phyloP scores from a whole-genome alignment of 1,140 invertebrate species.

The Ladona fulva region DNA sequence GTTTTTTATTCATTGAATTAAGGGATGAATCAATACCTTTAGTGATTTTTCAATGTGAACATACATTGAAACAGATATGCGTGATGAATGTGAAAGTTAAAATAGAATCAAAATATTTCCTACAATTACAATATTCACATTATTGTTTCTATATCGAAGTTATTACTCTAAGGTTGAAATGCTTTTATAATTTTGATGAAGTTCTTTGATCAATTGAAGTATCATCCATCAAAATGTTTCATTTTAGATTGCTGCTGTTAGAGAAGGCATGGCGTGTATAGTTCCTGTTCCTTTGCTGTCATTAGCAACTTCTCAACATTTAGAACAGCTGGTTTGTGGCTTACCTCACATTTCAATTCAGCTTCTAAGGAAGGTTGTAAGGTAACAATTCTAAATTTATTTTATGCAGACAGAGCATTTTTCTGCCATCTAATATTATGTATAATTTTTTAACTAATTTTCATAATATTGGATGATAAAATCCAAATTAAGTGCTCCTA shows the following conservation, averaged over 20 bases:
- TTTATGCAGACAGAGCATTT: background rate
- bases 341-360: slow-evolving; percentile 52
- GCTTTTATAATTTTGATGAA: too few relatives aligned
- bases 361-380: slow-evolving; percentile 52
- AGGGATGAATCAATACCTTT: too few relatives aligned
- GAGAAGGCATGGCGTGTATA: slow-evolving; percentile 57
- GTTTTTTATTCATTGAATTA: too few relatives aligned
- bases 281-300: slow-evolving; percentile 55
- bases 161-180: too few relatives aligned
- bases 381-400: slow-evolving; percentile 34
- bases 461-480: too few relatives aligned
- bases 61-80: too few relatives aligned
- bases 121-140: too few relatives aligned
- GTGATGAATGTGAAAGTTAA: too few relatives aligned
- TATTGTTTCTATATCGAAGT: too few relatives aligned
- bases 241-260: slow-evolving; percentile 44
- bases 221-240: background rate
- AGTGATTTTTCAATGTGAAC: too few relatives aligned
- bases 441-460: background rate
- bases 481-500: background rate
- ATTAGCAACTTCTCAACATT: slow-evolving; percentile 47
- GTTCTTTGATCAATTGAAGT: background rate
- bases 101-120: too few relatives aligned
- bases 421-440: background rate
- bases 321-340: slow-evolving; percentile 58